Conservation (phyloP, 2,888 invertebrate genomes). For the Amorpha juglandis region DNA sequence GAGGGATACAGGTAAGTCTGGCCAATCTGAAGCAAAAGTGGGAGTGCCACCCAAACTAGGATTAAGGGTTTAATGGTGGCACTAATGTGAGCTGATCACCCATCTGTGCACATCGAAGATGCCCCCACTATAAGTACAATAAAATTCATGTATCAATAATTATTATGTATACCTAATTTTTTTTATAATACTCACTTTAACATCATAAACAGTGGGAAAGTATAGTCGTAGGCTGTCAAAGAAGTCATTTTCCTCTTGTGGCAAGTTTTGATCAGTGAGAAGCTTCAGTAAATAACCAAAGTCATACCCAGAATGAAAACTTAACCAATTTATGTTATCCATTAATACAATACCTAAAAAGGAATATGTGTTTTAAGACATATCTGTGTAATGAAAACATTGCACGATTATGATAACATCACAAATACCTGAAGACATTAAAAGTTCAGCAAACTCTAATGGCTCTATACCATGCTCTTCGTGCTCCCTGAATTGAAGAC, state of each 20-base stretch:
- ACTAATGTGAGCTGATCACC: too few species aligned
- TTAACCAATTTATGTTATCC: constrained; percentile 99
- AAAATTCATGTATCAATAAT: too few species aligned
- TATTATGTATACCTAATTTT: not conserved
- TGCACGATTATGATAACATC: not conserved
- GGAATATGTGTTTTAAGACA: not conserved
- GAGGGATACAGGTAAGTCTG: too few species aligned
- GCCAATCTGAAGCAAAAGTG: too few species aligned
- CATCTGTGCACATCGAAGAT: too few species aligned
- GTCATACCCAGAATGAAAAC: constrained; percentile 99
- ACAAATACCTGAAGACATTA: constrained; percentile 95
- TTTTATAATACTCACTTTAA: constrained; percentile 88
- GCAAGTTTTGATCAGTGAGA: constrained; percentile 96
- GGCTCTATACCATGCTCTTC: constrained; percentile 99
- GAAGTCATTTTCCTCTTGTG: constrained; percentile 97
- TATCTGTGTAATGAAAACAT: not conserved
- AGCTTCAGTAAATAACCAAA: constrained; percentile 99
- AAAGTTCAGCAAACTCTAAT: constrained; percentile 97
- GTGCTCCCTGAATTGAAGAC: constrained; percentile 98
- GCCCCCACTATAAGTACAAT: too few species aligned
- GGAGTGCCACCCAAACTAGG: too few species aligned
- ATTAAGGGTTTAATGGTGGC: too few species aligned
- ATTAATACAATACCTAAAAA: constrained; percentile 93
- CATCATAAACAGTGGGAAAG: constrained; percentile 99
- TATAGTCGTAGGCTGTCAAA: constrained; percentile 96